These are phyloP conservation scores for Dolichomitus sp. DNA, from an alignment of 2,888 invertebrate species.

Conservation along the genomic window DNA sequence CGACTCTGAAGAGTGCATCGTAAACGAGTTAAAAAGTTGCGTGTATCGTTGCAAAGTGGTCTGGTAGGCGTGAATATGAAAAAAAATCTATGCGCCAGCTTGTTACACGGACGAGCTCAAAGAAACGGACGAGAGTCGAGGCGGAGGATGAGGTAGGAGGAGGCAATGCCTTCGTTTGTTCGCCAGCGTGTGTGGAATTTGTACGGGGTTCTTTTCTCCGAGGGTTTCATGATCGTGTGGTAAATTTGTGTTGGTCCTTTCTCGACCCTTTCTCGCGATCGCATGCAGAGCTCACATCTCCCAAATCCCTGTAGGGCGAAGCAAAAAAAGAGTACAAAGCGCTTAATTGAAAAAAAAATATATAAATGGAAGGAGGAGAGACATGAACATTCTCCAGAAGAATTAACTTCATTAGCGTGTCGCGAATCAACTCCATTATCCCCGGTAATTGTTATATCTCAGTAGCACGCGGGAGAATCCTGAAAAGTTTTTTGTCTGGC, in stretches of 20 bases:
- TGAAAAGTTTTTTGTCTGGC: constrained; percentile 42
- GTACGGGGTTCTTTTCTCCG: constrained; percentile 45
- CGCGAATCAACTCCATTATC: constrained; percentile 70
- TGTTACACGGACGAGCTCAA: constrained; percentile 39
- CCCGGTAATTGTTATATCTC: constrained; percentile 72
- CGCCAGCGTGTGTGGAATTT: constrained; percentile 66
- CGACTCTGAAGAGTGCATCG: constrained; percentile 11
- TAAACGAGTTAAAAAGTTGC: constrained; percentile 8
- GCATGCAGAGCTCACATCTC: constrained; percentile 41
- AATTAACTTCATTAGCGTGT: constrained; percentile 74
- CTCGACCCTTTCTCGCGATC: constrained; percentile 14
- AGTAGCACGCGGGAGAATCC: constrained; percentile 42
- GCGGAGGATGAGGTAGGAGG: constrained; percentile 2
- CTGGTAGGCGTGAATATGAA: constrained; percentile 59
- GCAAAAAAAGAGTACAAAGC: constrained; percentile 35
- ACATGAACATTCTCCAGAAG: constrained; percentile 33
- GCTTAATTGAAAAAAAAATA: constrained; percentile 41
- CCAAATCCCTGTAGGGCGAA: constrained; percentile 44
- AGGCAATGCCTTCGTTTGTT: constrained; percentile 68
- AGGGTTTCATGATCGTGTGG: constrained; percentile 51
- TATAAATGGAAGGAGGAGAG: constrained; percentile 4
- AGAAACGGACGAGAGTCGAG: constrained; percentile 23
- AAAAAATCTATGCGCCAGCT: constrained; percentile 35
- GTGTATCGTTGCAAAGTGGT: constrained; percentile 34
- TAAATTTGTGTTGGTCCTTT: constrained; percentile 40